A percentile compares a stretch with the other conserved stretches of the same genome.
These are phyloP conservation scores for Drosophila lutescens DNA, from an alignment of 2,888 invertebrate species.

Conservation along the genomic window DNA sequence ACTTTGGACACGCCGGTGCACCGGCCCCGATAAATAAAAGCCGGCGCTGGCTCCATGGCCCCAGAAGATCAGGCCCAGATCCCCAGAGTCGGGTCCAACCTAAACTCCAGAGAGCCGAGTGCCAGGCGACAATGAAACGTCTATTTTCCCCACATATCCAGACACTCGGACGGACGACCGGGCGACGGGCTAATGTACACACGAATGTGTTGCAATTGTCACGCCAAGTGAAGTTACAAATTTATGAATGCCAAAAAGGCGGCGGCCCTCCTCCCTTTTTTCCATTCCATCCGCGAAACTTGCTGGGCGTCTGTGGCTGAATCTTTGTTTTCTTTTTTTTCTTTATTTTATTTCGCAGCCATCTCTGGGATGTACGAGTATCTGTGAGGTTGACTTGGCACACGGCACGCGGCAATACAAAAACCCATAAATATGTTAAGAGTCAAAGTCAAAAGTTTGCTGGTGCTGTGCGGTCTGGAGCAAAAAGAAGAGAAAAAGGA, in stretches of 20 bases:
- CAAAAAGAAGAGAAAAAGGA: slow-evolving; percentile 4
- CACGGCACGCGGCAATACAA: slow-evolving; percentile 73
- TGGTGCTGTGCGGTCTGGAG: slow-evolving; percentile 46
- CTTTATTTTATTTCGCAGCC: neutral
- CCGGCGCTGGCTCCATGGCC: slow-evolving; percentile 53
- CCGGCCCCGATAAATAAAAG: slow-evolving; percentile 74
- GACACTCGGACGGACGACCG: slow-evolving; percentile 47
- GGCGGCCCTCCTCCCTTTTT: slow-evolving; percentile 25
- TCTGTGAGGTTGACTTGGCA: slow-evolving; percentile 50
- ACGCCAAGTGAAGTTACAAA: slow-evolving; percentile 83
- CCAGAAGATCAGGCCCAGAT: slow-evolving; percentile 30
- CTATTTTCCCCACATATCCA: slow-evolving; percentile 67
- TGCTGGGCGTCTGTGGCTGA: slow-evolving; percentile 53
- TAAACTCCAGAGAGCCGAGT: slow-evolving; percentile 17
- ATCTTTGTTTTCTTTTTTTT: slow-evolving; percentile 1
- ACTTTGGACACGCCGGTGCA: slow-evolving; percentile 75
- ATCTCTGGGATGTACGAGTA: slow-evolving; percentile 20
- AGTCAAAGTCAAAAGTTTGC: slow-evolving; percentile 76
- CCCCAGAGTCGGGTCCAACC: slow-evolving; percentile 4
- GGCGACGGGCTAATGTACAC: slow-evolving; percentile 79
- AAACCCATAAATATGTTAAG: slow-evolving; percentile 80
- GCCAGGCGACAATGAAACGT: slow-evolving; percentile 78
- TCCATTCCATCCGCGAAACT: slow-evolving; percentile 21
- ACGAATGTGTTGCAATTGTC: slow-evolving; percentile 83
- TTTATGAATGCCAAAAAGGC: slow-evolving; percentile 83